A percentile compares a stretch with the other conserved stretches of the same genome.
phyloP scores from a whole-genome alignment of 2,888 invertebrate genomes.

The Acrocera orbiculus region DNA sequence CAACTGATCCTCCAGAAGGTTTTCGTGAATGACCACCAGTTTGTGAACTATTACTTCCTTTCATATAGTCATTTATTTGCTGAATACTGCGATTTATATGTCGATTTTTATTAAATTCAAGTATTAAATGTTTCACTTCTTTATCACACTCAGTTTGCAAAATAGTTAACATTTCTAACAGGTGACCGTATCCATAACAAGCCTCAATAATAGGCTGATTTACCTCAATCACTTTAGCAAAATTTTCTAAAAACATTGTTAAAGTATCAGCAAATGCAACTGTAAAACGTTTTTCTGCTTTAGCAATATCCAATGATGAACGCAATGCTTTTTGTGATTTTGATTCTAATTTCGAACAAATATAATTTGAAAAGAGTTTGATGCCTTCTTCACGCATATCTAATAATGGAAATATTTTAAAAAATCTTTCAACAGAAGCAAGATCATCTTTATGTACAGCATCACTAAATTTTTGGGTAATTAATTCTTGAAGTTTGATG shows the following conservation, averaged over 20 bases:
- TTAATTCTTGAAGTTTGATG: conserved; percentile 37
- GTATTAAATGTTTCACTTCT: conserved; percentile 40
- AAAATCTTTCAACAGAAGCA: conserved; percentile 81
- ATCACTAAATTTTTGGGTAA: conserved; percentile 73
- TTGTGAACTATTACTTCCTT: conserved; percentile 20
- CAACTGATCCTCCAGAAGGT: conserved; percentile 29
- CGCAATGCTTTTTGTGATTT: conserved; percentile 55
- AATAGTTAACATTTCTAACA: conserved; percentile 50
- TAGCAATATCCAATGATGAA: conserved; percentile 43
- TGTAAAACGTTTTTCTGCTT: conserved; percentile 50
- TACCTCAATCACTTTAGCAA: conserved; percentile 66
- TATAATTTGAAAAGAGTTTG: conserved; percentile 67
- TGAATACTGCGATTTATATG: conserved; percentile 44
- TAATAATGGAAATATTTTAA: conserved; percentile 90
- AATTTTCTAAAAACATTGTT: conserved; percentile 67
- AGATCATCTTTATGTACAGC: conserved; percentile 77
- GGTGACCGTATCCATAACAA: conserved; percentile 65
- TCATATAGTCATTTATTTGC: conserved; percentile 41
- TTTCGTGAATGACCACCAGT: conserved; percentile 25
- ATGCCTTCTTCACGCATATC: conserved; percentile 84
- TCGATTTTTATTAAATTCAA: conserved; percentile 54
- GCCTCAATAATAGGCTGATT: conserved; percentile 81
- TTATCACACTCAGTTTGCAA: conserved; percentile 67
- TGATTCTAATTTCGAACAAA: conserved; percentile 54
- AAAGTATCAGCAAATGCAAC: conserved; percentile 74